Conservation (phyloP, 2,797 vertebrate species). For the Numenius phaeopus region DNA sequence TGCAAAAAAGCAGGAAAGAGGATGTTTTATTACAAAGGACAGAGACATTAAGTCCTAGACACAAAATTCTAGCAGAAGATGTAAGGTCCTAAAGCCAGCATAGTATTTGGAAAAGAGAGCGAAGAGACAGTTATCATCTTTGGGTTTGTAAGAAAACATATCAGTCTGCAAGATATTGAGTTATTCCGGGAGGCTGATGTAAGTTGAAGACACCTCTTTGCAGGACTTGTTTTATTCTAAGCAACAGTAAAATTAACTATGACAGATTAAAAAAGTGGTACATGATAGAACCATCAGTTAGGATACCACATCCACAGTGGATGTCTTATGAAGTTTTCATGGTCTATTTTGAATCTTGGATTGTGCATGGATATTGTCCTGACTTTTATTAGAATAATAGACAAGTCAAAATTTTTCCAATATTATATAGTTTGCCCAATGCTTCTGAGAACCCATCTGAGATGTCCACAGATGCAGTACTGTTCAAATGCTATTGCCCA, state of each 20-base stretch:
- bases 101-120: not conserved
- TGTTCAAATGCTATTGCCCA: not conserved
- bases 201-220: not conserved
- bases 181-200: not conserved
- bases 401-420: not conserved
- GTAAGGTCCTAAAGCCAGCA: not conserved
- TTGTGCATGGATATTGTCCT: not conserved
- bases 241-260: not conserved
- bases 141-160: not conserved
- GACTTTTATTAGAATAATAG: not conserved
- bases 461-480: not conserved
- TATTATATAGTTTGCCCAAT: not conserved
- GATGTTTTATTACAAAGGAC: not conserved
- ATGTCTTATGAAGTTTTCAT: not conserved
- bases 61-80: not conserved
- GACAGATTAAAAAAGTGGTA: not conserved
- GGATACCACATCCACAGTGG: not conserved
- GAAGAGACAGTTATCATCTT: not conserved
- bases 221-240: not conserved
- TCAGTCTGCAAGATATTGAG: not conserved
- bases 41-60: not conserved
- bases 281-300: not conserved
- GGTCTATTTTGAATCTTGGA: not conserved
- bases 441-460: not conserved
- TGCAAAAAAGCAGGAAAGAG: fast-evolving